Evolutionary conservation across 2,888 invertebrate genomes (phyloP).

Genomic region (Cyrtodaria siliqua): DNA sequence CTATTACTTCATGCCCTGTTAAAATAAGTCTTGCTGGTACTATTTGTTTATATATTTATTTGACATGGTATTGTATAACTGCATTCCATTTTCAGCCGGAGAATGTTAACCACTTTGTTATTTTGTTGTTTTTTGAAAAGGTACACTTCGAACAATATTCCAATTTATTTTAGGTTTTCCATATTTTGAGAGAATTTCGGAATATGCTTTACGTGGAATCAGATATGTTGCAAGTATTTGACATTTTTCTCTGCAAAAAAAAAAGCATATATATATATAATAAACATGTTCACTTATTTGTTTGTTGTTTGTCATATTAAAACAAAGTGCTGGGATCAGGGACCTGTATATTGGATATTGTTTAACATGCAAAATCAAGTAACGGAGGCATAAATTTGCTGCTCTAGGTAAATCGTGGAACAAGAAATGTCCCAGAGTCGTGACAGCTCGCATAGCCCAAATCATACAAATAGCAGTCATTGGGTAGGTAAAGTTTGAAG

Average conservation of each 20-base stretch:
- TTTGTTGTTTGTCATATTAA: too few species aligned
- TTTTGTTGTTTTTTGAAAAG: background rate
- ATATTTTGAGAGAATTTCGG: background rate
- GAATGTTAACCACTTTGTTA: background rate
- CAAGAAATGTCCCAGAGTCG: background rate
- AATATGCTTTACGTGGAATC: conserved; percentile 5
- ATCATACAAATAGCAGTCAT: too few species aligned
- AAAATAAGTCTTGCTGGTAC: background rate
- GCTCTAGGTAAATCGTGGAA: background rate
- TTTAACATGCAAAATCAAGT: background rate
- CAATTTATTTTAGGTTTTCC: conserved; percentile 6
- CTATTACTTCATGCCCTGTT: conserved; percentile 5
- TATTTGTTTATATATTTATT: background rate
- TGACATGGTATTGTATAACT: background rate
- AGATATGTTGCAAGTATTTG: conserved; percentile 9
- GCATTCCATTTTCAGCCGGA: conserved; percentile 1
- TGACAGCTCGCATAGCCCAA: background rate
- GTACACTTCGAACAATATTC: background rate
- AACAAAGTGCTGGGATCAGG: too few species aligned
- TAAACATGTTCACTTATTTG: too few species aligned
- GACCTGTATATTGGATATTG: background rate
- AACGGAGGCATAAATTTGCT: background rate
- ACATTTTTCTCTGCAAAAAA: background rate
- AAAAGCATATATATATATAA: too few species aligned
- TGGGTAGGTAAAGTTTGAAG: too few species aligned